Evolutionary conservation across 2,888 invertebrate species (phyloP).

Genomic region (Oscheius sp.): DNA sequence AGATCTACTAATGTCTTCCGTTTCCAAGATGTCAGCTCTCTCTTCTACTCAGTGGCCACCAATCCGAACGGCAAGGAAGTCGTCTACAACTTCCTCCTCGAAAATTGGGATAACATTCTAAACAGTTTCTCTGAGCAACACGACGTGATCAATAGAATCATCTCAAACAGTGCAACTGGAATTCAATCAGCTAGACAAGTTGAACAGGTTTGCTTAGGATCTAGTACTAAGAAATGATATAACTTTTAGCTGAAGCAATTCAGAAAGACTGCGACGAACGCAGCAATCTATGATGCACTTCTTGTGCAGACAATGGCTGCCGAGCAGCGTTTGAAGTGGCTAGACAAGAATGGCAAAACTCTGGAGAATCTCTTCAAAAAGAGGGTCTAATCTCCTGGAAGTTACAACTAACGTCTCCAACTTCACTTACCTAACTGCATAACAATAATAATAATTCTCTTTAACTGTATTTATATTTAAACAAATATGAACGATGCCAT

Average conservation of each 20-base stretch:
- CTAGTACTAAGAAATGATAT: neutral
- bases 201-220: constrained; percentile 28
- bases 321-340: constrained; percentile 55
- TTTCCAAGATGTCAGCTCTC: constrained; percentile 58
- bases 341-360: constrained; percentile 50
- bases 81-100: constrained; percentile 63
- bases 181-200: constrained; percentile 34
- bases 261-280: constrained; percentile 44
- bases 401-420: neutral
- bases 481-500: no score
- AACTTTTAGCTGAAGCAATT: constrained; percentile 56
- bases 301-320: constrained; percentile 48
- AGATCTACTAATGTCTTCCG: constrained; percentile 54
- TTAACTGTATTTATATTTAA: no score
- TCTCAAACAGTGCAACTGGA: constrained; percentile 17
- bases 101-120: constrained; percentile 61
- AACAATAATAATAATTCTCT: neutral
- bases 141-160: constrained; percentile 32
- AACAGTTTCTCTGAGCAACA: constrained; percentile 33
- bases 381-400: neutral
- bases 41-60: constrained; percentile 49
- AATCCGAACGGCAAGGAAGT: constrained; percentile 57
- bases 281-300: constrained; percentile 38
- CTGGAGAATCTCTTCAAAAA: constrained; percentile 54
- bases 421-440: neutral